phyloP scores from a whole-genome alignment of 1,140 invertebrate genomes.

The Pseudoatta argentina region DNA sequence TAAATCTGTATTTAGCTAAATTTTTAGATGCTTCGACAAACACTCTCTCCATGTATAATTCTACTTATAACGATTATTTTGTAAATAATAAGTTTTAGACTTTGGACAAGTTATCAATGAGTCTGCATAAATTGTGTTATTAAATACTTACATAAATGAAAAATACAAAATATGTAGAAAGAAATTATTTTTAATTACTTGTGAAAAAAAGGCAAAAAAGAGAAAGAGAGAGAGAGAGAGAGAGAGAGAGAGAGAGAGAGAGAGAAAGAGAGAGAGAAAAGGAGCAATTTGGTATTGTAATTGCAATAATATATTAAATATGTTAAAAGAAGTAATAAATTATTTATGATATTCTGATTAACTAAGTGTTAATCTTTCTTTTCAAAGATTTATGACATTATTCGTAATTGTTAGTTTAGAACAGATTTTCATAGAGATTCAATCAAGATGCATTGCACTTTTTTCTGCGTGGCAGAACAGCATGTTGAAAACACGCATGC shows the following conservation, averaged over 20 bases:
- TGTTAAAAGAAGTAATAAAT: slow-evolving; percentile 45
- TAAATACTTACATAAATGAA: not conserved
- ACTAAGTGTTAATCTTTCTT: slow-evolving; percentile 16
- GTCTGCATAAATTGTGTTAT: not conserved
- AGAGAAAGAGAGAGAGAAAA: not conserved
- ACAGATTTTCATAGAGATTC: slow-evolving; percentile 57
- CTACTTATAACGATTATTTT: not conserved
- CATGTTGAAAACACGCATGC: slow-evolving; percentile 60
- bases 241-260: too few relatives aligned
- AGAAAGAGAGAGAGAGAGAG: too few relatives aligned
- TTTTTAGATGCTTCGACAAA: too few relatives aligned
- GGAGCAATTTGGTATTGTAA: too few relatives aligned
- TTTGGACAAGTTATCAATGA: not conserved
- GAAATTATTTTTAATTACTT: not conserved
- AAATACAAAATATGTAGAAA: not conserved
- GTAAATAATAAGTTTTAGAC: not conserved
- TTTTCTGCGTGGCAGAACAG: slow-evolving; percentile 42
- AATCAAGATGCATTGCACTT: slow-evolving; percentile 62
- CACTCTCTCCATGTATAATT: not conserved
- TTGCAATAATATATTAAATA: slow-evolving; percentile 16
- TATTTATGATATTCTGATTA: slow-evolving; percentile 48
- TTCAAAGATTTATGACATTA: slow-evolving; percentile 59
- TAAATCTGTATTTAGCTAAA: too few relatives aligned
- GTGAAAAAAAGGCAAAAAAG: too few relatives aligned
- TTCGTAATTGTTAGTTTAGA: slow-evolving; percentile 62